These are phyloP conservation scores for Neoarius graeffei DNA, from an alignment of 2,113 vertebrate species.

Conservation along the genomic window DNA sequence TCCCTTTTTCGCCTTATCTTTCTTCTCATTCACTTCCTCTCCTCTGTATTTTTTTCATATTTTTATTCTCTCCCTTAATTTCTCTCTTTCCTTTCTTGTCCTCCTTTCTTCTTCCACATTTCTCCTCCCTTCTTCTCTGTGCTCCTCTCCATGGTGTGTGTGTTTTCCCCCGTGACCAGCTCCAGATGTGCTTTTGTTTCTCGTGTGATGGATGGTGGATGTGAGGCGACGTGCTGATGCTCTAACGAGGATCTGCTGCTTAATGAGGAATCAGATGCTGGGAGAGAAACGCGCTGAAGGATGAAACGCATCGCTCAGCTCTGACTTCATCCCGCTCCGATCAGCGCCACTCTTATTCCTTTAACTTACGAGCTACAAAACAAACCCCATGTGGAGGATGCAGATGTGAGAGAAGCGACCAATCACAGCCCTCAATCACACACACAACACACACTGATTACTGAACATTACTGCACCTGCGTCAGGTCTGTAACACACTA, in stretches of 20 bases:
- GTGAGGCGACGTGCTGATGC: slow-evolving; percentile 4
- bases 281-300: background rate
- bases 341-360: background rate
- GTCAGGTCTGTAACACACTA: background rate
- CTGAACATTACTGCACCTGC: background rate
- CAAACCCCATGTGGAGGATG: slow-evolving; percentile 1
- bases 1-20: background rate
- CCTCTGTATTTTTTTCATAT: background rate
- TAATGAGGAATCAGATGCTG: slow-evolving; percentile 6
- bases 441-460: background rate
- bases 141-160: background rate
- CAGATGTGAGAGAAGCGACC: background rate
- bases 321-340: background rate
- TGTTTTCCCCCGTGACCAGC: background rate
- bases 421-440: background rate
- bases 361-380: background rate
- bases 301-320: slow-evolving; percentile 16
- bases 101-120: background rate
- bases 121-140: background rate
- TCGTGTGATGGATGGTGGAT: slow-evolving; percentile 8
- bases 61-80: background rate
- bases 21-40: background rate
- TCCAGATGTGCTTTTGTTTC: slow-evolving; percentile 7
- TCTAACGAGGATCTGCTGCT: slow-evolving; percentile 19
- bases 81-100: background rate